Evolutionary conservation across 2,113 vertebrate species (phyloP).

Genomic region (Solea senegalensis): DNA sequence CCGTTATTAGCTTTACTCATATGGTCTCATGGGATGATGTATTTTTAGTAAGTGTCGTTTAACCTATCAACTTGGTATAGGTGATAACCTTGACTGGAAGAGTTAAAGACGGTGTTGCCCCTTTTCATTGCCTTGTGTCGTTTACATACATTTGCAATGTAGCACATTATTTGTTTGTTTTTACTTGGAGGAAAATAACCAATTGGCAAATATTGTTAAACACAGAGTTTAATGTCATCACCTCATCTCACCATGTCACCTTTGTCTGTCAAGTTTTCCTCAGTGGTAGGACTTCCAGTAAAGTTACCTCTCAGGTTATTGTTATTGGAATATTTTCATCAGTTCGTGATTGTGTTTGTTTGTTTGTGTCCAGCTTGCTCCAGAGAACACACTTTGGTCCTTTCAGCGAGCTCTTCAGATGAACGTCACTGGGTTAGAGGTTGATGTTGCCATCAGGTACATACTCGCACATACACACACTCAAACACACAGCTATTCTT

Average conservation of each 20-base stretch:
- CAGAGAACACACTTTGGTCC: constrained; percentile 95
- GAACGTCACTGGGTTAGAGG: constrained; percentile 88
- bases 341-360: not conserved
- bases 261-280: not conserved
- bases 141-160: not conserved
- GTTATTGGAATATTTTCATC: not conserved
- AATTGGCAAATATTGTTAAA: too few species aligned
- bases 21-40: constrained; percentile 19
- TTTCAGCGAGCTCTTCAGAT: constrained; percentile 93
- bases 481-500: not conserved
- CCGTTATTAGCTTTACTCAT: constrained; percentile 27
- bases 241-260: too few species aligned
- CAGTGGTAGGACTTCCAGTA: not conserved
- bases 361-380: constrained; percentile 85
- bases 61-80: constrained; percentile 19
- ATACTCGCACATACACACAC: constrained; percentile 1
- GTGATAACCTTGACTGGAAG: constrained; percentile 19
- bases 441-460: constrained; percentile 91
- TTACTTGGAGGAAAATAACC: not conserved
- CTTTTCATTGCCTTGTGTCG: not conserved
- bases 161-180: not conserved
- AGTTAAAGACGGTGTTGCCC: constrained; percentile 4
- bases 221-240: too few species aligned
- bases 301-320: constrained; percentile 1
- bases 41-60: constrained; percentile 36